Evolutionary conservation across 2,888 invertebrate species (phyloP).

Genomic region (Pecten maximus): DNA sequence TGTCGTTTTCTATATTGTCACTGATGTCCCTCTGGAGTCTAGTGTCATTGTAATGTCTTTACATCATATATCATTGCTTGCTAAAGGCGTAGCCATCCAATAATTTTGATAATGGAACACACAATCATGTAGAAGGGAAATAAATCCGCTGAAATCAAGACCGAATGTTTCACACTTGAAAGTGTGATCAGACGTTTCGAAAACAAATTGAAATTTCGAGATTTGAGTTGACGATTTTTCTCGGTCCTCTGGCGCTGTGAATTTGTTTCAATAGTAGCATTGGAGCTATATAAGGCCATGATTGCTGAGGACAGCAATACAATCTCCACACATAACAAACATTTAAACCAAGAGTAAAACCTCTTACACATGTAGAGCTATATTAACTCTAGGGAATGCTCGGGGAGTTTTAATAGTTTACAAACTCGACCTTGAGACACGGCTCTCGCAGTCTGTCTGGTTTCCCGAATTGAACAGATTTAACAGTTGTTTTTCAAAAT

Average conservation of each 20-base stretch:
- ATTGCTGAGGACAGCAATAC: not conserved
- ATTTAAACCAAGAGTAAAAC: not conserved
- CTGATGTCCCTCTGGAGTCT: not conserved
- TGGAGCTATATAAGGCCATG: not conserved
- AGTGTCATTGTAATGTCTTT: not conserved
- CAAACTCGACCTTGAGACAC: not conserved
- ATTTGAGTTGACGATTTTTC: not conserved
- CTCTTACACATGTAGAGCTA: not conserved
- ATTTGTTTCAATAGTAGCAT: not conserved
- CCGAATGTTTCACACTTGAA: slow-evolving; percentile 4
- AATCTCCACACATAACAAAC: not conserved
- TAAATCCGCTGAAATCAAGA: not conserved
- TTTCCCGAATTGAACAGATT: not conserved
- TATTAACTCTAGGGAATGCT: not conserved
- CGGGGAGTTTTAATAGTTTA: not conserved
- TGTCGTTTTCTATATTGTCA: slow-evolving; percentile 11
- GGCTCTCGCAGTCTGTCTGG: not conserved
- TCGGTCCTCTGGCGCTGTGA: not conserved
- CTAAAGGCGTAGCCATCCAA: not conserved
- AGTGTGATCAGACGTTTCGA: slow-evolving; percentile 18
- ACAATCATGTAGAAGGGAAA: not conserved
- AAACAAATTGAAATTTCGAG: slow-evolving; percentile 9
- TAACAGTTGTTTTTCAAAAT: no score
- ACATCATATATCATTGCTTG: not conserved
- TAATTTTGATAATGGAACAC: not conserved